Evolutionary conservation across 2,888 invertebrate species (phyloP).

Genomic region (Xestia c-nigrum): DNA sequence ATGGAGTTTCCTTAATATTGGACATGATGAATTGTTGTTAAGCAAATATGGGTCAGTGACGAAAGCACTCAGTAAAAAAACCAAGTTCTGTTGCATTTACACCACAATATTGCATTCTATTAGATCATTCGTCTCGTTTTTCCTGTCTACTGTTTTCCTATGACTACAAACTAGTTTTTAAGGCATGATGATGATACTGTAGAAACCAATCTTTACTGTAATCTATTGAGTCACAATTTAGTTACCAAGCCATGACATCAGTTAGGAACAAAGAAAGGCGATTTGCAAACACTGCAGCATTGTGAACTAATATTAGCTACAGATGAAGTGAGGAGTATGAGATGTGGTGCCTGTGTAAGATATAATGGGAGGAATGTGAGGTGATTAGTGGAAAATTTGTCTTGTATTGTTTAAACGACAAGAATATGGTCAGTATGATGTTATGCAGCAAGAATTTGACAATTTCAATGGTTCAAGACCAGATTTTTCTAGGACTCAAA

Average conservation of each 20-base stretch:
- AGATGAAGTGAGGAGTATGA: slow-evolving; percentile 30
- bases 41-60: slow-evolving; percentile 9
- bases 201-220: not conserved
- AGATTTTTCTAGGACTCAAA: not conserved
- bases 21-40: not conserved
- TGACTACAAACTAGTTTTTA: not conserved
- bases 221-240: slow-evolving; percentile 23
- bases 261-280: slow-evolving; percentile 46
- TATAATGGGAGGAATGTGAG: slow-evolving; percentile 56
- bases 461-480: not conserved
- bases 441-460: slow-evolving; percentile 22
- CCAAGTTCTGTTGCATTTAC: slow-evolving; percentile 6
- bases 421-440: not conserved
- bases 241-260: slow-evolving; percentile 58
- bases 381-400: slow-evolving; percentile 48
- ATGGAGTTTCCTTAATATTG: not conserved
- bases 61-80: slow-evolving; percentile 33
- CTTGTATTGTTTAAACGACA: slow-evolving; percentile 41
- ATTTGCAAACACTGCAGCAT: slow-evolving; percentile 59
- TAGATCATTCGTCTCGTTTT: not conserved
- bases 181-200: not conserved
- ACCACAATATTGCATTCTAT: not conserved
- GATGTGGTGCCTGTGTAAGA: slow-evolving; percentile 30
- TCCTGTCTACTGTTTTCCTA: slow-evolving; percentile 8
- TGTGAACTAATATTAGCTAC: slow-evolving; percentile 59